Base-by-base conservation (phyloP, 2,888 invertebrate genomes). In the Drosophila subsilvestris region DNA sequence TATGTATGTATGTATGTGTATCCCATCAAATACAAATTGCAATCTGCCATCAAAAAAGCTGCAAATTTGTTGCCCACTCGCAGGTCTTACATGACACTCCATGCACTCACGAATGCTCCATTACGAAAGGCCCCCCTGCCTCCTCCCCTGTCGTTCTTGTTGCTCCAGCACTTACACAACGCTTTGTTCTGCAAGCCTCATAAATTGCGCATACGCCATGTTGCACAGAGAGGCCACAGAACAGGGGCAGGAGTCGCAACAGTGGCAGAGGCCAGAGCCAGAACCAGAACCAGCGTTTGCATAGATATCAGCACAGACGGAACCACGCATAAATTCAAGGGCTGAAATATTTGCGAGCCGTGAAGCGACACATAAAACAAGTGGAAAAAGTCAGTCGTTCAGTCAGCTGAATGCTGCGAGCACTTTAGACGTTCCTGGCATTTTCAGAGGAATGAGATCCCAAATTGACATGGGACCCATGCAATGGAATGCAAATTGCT, bases 181-280 rank as follows among this genome's bases (percentile, higher is more conserved):
- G 72, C 69, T 86, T 86, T 86, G 83, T 80, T 82, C 76, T 78
- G 63, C 78, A 72, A 43, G 74, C 68, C 86, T 54, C 83, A 86
- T 79, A 83, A 82, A 86, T 86, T 83, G 83, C 83, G 75, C 80
- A 86, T 86, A 76, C 83, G 82, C 80, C 82, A 67, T 51, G 80
- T 54, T 73, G 74, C 76, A 76, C 84, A 53, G 53, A 22, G 51
- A 43, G 49, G 50, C 65, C 53, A 51, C 60, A 58, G 48, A 25
- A 17, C 37, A 14, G 37, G 12, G 10, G 32, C 12, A 14, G 37
- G 14, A 14, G 1, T 32, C 4, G 12, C 4, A 10, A 10, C 10
- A 12, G 17, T n/a, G 18, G 9, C 18, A 45, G 17, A 45, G 44
- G 18, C 43, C 14, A 20, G 12, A 29, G 14, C 27, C 32, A 25